These are phyloP conservation scores for Drosophila simulans DNA, from an alignment of 1,140 invertebrate species.

Conservation along the genomic window DNA sequence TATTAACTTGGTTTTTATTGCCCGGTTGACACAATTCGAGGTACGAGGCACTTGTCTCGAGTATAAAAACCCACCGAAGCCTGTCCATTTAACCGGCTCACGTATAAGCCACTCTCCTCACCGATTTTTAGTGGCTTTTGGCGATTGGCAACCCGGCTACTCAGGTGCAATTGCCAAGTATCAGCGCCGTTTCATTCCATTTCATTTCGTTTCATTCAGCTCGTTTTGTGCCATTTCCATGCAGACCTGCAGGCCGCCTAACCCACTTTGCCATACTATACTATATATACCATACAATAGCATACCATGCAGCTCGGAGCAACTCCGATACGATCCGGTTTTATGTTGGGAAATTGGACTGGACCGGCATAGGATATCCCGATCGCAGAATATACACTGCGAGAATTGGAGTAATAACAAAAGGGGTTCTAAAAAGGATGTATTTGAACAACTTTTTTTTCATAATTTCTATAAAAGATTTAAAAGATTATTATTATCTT, in stretches of 20 bases:
- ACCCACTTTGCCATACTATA: slow-evolving; percentile 56
- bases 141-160: slow-evolving; percentile 61
- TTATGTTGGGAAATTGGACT: slow-evolving; percentile 45
- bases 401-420: neutral
- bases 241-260: slow-evolving; percentile 62
- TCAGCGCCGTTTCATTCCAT: slow-evolving; percentile 48
- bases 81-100: slow-evolving; percentile 38
- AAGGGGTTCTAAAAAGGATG: neutral
- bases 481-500: too few species aligned
- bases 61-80: slow-evolving; percentile 32
- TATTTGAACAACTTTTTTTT: neutral
- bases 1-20: slow-evolving; percentile 10
- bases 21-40: slow-evolving; percentile 38
- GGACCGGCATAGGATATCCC: slow-evolving; percentile 63
- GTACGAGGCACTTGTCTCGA: slow-evolving; percentile 4
- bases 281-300: neutral
- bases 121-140: slow-evolving; percentile 24
- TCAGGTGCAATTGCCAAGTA: slow-evolving; percentile 63
- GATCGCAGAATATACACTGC: slow-evolving; percentile 6
- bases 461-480: neutral
- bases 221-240: slow-evolving; percentile 57
- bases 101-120: neutral
- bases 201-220: slow-evolving; percentile 22
- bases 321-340: slow-evolving; percentile 56
- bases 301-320: slow-evolving; percentile 4